Base-by-base conservation (phyloP, 2,888 invertebrate species). In the Leucophenga montana region DNA sequence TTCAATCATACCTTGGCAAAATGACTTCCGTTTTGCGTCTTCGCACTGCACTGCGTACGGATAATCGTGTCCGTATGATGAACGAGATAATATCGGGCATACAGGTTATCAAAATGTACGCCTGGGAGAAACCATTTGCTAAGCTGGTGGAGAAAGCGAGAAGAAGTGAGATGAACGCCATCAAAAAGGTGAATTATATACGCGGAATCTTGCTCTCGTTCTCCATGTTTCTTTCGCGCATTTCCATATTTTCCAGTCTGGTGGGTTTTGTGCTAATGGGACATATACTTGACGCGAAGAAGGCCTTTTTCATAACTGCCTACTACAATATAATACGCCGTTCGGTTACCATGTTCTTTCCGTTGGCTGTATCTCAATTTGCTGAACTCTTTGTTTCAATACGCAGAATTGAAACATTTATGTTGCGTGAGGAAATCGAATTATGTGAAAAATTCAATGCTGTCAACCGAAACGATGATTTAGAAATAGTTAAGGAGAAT, bases 31-130 rank as follows among this genome's bases (percentile, higher is more conserved):
- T 92, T 31, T 89, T 94, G 39, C 92, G 95, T 50, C 86, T 95
- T 76, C 92, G 93, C 83, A 97, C 96, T 0, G 97, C 97, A 0
- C 88, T 93, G 16, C 91, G 95, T 72, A 97, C 97, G 0, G 98
- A 98, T 88, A 95, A 96, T 86, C 91, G 98, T 67, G 95, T 98
- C 8, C 92, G 96, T 5, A 90, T 97, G 64, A 97, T 97, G 93
- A 96, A 95, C 84, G 98, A 98, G 89, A 93, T 95, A 53, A 92
- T 97, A 46, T 92, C 93, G 80, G 97, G 96, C 1, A 95, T 96
- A 85, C 93, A 96, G 89, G 96, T 97, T 0, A 95, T 98, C 77
- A 98, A 98, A 90, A 97, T 98, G 97, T 98, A 97, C 84, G 95
- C 97, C 0, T 98, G 97, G 95, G 98, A 98, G 86, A 92, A 92